Base-by-base conservation (phyloP, 2,113 vertebrate species). In the Willisornis vidua region DNA sequence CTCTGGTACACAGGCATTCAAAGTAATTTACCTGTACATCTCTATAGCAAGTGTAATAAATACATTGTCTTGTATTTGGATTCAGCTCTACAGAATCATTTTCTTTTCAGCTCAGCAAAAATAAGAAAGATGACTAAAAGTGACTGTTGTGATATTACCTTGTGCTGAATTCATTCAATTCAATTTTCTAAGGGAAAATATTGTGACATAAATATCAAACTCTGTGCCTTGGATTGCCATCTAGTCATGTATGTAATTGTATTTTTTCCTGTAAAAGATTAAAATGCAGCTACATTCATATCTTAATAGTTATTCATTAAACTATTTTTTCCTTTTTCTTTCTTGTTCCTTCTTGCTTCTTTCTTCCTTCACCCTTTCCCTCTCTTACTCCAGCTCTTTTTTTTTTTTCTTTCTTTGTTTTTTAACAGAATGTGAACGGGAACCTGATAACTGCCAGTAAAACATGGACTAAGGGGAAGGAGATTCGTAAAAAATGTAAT, bases 151-250 rank as follows among this genome's bases (percentile, higher is more conserved):
- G 24, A 20, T 87, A 79, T 73, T 75, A 11, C 23, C 43, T n/a
- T 91, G 59, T 75, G 24, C 35, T 7, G 20, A 82, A 78, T 87
- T 68, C 4, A 66, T 37, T 70, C 74, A 70, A 29, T 65, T 92
- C 77, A 19, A 3, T 93, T 94, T 95, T 90, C 48, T 73, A 39
- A 63, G 29, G 29, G 55, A 90, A 96, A 95, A 93, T 88, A 93
- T 79, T 88, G 52, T 73, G 59, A 90, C 58, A 81, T 63, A 26
- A 66, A 8, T 80, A 91, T 86, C 66, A 54, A 72, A 7, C 63
- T 57, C 35, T 10, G 39, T 82, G 37, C 71, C 49, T 91, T 82
- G 16, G 37, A 89, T 26, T 89, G 37, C 28, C 52, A 57, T 43
- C 41, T 70, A 93, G 20, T 43, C 29, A 68, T 33, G 7, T 57